Evolutionary conservation across 2,888 invertebrate genomes (phyloP), one percentile per base, ranked within the genome.

Genomic region (Drosophila niveifrons): DNA sequence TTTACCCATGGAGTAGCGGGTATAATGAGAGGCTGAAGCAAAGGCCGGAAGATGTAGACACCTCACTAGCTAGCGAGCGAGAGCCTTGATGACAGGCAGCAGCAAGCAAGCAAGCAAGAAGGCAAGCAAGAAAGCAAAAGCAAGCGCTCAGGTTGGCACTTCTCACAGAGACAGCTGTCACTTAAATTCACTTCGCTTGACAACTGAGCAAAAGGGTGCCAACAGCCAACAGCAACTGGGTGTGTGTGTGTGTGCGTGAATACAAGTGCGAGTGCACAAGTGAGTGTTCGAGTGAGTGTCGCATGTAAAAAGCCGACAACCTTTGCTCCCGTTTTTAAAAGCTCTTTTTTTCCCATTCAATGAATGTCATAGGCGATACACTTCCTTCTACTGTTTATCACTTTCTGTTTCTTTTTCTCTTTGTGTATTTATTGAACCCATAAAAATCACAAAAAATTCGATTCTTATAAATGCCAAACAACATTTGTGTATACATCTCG

Each of bases 81-180:
- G 23, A 43, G 66, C 34, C 41, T 4, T 17, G 53, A 31, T 48
- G 52, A 31, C 53, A 48, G 43, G 34, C 28, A 13, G 18, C 43
- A 48, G 43, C 41, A 17, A 13, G 18, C 43, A 10, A 18, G 31
- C 50, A 15, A 29, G 10, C 46, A 41, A n/a, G 39, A 3, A 11
- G n/a, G 31, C 6, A 23, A 23, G 23, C 23, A 23, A 6, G 23
- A 4, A 23, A 23, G 23, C 23, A 4, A 23, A 23, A 23, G 23
- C 23, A 23, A 23, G 23, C 23, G 23, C 23, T 23, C 52, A 28
- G 28, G 28, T 11, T 53, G 28, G 41, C 50, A 50, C 58, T 50
- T 31, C 55, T 18, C 44, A 31, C 66, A 39, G 66, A 68, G 76
- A 75, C 75, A 76, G 76, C 53, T 66, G 76, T 76, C 76, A 76